Conservation (phyloP, 2,113 vertebrate species). For the Erpornis zantholeuca region DNA sequence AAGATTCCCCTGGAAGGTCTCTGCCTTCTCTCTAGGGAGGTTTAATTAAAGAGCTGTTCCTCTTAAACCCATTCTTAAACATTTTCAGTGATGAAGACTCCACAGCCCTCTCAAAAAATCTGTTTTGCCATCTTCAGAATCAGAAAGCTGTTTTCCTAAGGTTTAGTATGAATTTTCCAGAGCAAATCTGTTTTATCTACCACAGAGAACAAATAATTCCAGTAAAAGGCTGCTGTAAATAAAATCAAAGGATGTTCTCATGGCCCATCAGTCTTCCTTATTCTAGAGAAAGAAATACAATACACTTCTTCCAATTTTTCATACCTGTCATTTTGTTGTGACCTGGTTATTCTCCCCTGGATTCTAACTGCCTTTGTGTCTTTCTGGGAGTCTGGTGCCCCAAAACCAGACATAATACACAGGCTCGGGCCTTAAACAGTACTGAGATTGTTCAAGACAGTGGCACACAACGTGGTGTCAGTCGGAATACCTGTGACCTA, state of each 20-base stretch:
- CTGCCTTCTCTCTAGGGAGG: neutral
- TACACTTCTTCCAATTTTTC: constrained; percentile 22
- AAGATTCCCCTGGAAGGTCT: neutral
- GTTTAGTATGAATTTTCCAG: neutral
- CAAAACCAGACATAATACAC: neutral
- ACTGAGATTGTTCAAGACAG: neutral
- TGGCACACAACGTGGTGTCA: neutral
- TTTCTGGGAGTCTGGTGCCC: neutral
- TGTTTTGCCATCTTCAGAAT: neutral
- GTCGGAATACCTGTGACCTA: neutral
- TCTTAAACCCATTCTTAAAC: neutral
- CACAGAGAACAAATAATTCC: constrained; percentile 37
- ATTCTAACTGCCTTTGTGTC: neutral
- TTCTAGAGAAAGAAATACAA: constrained; percentile 23
- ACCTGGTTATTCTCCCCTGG: neutral
- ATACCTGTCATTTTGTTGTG: constrained; percentile 17
- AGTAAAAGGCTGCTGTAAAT: constrained; percentile 39
- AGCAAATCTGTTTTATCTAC: neutral
- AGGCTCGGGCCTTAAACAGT: neutral
- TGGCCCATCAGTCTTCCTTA: constrained; percentile 46
- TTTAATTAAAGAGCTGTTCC: neutral
- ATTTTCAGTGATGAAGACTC: neutral
- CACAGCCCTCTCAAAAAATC: neutral
- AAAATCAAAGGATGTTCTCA: constrained; percentile 36
- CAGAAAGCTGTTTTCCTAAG: neutral